Base-by-base conservation (phyloP, 2,888 invertebrate genomes). In the Steinernema scapterisci region DNA sequence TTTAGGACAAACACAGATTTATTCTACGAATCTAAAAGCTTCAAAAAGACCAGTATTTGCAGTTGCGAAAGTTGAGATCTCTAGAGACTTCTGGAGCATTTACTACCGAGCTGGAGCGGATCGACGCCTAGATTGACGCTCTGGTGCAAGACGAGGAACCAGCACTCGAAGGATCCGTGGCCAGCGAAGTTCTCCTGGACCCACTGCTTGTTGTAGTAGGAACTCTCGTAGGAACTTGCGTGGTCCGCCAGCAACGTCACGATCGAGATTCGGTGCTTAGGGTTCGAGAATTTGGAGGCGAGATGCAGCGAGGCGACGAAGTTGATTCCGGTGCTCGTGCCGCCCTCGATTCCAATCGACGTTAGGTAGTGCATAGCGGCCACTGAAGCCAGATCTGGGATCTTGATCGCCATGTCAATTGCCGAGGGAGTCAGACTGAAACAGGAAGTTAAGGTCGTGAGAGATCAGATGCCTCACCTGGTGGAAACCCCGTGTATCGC, bases 321-420 rank as follows among this genome's bases (percentile, higher is more conserved):
- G 74, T 84, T 84, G 73, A 84, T 76, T 0, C 84, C 84, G 13
- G 81, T 80, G 51, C 79, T 80, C 2, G 84, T 82, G 0, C 78
- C 78, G 44, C 78, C 78, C 5, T 51, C 13, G 38, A 79, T 45
- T 23, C 77, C 78, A n/a, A 48, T n/a, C 27, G 71, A 38, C 72
- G 63, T 48, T 31, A 81, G 71, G 0, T 83, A 81, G 46, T 76
- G 77, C 81, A 83, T 82, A 0, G 82, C 83, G 0, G 85, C 85
- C 7, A 82, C 79, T 1, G 82, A 79, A 5, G 85, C 85, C 38
- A 84, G 78, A 72, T 85, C 85, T 0, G 85, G 85, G 74, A 85
- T 80, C 70, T 82, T 83, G 74, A 82, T 76, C 0, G 83, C 80
- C 46, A 83, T 80, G 72, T 85, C 81, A 46, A 85, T 78, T 5